These are phyloP conservation scores for Neodon shergylaensis DNA, from an alignment of 2,113 vertebrate species.

Conservation along the genomic window DNA sequence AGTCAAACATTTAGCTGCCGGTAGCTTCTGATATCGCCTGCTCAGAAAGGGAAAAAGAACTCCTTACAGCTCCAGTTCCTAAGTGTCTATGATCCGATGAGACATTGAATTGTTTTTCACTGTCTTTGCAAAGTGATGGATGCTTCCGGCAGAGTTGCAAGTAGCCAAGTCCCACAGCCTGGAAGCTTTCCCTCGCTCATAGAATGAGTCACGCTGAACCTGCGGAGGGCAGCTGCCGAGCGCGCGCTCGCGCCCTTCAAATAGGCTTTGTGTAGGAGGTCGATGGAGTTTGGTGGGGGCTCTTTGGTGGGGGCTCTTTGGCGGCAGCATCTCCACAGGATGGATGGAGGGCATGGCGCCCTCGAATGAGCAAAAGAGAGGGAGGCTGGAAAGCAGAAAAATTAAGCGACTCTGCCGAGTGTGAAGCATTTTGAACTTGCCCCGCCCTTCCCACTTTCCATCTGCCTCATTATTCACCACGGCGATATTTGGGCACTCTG, in stretches of 20 bases:
- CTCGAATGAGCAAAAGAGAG: neutral
- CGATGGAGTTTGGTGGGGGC: neutral
- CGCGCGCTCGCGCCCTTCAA: constrained; percentile 20
- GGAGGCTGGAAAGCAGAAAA: constrained; percentile 39
- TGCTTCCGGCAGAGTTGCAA: constrained; percentile 21
- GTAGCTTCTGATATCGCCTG: constrained; percentile 7
- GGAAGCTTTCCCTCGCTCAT: constrained; percentile 23
- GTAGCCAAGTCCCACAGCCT: neutral
- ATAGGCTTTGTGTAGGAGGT: constrained; percentile 5
- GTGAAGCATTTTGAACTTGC: constrained; percentile 76
- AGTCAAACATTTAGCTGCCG: constrained; percentile 6
- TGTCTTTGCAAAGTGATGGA: constrained; percentile 13
- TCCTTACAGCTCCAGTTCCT: neutral
- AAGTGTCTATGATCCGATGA: neutral
- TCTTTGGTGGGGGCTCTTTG: constrained; percentile 5
- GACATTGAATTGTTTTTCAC: neutral
- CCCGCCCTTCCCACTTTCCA: constrained; percentile 76
- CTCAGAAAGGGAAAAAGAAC: neutral
- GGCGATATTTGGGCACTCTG: constrained; percentile 77
- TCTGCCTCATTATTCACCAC: constrained; percentile 78
- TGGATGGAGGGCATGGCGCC: neutral
- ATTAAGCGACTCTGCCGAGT: constrained; percentile 60
- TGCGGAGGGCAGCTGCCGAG: neutral
- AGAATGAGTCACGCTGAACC: constrained; percentile 7
- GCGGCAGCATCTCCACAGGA: constrained; percentile 1